Conservation (phyloP, 2,888 invertebrate genomes). For the Ceraclea dissimilis region DNA sequence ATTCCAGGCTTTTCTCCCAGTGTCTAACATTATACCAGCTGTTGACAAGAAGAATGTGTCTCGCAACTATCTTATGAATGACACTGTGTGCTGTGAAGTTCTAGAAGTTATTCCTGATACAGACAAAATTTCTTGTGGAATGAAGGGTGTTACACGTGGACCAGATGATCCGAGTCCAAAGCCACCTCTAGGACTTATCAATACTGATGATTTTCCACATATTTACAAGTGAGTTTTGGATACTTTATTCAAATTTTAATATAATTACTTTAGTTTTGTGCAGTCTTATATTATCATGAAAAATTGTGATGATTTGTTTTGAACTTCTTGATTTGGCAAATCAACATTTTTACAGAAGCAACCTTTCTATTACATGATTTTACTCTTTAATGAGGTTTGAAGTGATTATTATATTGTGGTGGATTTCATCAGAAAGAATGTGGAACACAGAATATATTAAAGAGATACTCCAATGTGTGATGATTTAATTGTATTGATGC, state of each 20-base stretch:
- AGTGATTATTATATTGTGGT: background rate
- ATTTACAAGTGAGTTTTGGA: slow-evolving; percentile 68
- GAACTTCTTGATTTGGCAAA: background rate
- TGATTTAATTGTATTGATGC: too few species aligned
- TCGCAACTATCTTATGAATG: slow-evolving; percentile 72
- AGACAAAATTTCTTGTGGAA: slow-evolving; percentile 81
- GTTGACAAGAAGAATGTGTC: slow-evolving; percentile 73
- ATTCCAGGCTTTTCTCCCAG: slow-evolving; percentile 59
- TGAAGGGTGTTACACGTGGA: slow-evolving; percentile 69
- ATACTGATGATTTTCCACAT: slow-evolving; percentile 71
- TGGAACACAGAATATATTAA: too few species aligned
- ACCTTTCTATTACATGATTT: slow-evolving; percentile 1
- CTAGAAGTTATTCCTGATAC: slow-evolving; percentile 79
- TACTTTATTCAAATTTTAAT: slow-evolving; percentile 18
- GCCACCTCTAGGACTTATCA: slow-evolving; percentile 74
- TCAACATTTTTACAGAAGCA: background rate
- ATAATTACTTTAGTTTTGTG: background rate
- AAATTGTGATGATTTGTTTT: background rate
- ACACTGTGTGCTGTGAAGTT: slow-evolving; percentile 82
- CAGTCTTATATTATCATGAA: background rate
- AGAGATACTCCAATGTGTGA: too few species aligned
- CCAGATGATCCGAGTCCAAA: slow-evolving; percentile 63
- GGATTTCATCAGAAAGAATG: too few species aligned
- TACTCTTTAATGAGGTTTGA: background rate
- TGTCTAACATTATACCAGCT: slow-evolving; percentile 65